Conservation (phyloP, 2,113 vertebrate species). For the Brachyhypopomus occidentalis region DNA sequence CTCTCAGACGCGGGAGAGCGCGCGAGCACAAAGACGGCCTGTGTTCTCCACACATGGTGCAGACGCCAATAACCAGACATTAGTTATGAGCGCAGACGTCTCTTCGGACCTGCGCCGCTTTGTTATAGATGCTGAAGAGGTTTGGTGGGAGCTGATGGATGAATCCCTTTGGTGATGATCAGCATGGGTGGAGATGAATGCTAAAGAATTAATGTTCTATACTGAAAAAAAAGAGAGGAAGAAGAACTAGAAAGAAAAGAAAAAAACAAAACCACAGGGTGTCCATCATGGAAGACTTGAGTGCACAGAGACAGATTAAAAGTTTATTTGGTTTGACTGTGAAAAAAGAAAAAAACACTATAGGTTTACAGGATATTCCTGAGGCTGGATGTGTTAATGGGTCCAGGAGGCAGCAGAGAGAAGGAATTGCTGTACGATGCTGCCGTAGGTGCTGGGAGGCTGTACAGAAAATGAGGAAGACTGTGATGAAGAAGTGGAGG, state of each 20-base stretch:
- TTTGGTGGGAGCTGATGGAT: constrained; percentile 44
- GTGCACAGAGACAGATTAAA: constrained; percentile 22
- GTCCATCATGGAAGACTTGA: constrained; percentile 28
- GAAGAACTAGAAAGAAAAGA: too few relatives aligned
- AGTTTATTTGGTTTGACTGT: constrained; percentile 32
- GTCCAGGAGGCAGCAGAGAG: neutral
- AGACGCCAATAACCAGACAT: constrained; percentile 43
- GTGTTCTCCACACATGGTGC: constrained; percentile 13
- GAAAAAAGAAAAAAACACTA: neutral
- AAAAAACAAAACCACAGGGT: constrained; percentile 41
- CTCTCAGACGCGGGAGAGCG: neutral
- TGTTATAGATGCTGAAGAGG: constrained; percentile 16
- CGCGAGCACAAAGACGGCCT: constrained; percentile 4
- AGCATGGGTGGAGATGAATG: constrained; percentile 49
- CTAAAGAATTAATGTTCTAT: constrained; percentile 35
- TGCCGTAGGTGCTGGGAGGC: neutral
- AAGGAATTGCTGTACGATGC: neutral
- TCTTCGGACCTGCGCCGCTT: constrained; percentile 17
- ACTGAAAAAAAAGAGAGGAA: neutral
- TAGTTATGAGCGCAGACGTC: constrained; percentile 32
- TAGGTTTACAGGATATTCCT: neutral
- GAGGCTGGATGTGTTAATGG: too few relatives aligned
- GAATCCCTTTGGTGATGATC: constrained; percentile 45
- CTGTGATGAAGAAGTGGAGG: neutral
- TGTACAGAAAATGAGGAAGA: constrained; percentile 2